Percentiles rank a stretch among this genome's conserved stretches.
These are phyloP conservation scores for Malacoraja senta DNA, from an alignment of 2,797 vertebrate genomes.

Conservation along the genomic window DNA sequence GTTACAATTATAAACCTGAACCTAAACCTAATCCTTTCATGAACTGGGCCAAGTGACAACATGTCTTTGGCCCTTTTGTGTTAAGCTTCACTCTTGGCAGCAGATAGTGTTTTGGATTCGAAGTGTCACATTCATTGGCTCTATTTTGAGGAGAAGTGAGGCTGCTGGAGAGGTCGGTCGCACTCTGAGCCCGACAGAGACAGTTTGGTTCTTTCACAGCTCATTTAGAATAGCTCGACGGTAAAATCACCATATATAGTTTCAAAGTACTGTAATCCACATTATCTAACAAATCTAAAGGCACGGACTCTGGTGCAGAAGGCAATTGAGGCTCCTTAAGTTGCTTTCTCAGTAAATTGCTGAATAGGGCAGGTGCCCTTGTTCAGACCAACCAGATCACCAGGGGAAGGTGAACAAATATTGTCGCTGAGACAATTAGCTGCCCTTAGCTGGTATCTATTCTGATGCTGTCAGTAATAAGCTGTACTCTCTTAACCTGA, in stretches of 20 bases:
- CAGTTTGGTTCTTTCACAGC: background rate
- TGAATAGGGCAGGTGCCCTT: background rate
- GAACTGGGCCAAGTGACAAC: background rate
- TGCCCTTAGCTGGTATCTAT: background rate
- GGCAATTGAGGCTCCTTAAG: background rate
- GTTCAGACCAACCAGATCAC: background rate
- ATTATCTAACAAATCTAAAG: conserved; percentile 19
- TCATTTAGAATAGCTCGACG: background rate
- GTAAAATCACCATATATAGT: background rate
- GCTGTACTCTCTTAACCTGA: background rate
- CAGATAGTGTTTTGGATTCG: background rate
- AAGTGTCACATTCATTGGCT: background rate
- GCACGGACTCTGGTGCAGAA: background rate
- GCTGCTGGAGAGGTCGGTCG: background rate
- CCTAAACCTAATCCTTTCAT: too few species aligned
- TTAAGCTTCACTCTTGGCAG: background rate
- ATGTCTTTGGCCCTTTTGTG: background rate
- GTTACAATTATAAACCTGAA: too few species aligned
- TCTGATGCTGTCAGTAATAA: background rate
- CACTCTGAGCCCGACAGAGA: background rate
- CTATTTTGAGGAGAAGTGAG: background rate
- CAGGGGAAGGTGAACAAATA: background rate
- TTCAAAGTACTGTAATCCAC: conserved; percentile 9
- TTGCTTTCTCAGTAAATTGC: background rate
- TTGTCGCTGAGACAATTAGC: background rate